phyloP scores from a whole-genome alignment of 1,140 invertebrate genomes.

The Panonychus citri region DNA sequence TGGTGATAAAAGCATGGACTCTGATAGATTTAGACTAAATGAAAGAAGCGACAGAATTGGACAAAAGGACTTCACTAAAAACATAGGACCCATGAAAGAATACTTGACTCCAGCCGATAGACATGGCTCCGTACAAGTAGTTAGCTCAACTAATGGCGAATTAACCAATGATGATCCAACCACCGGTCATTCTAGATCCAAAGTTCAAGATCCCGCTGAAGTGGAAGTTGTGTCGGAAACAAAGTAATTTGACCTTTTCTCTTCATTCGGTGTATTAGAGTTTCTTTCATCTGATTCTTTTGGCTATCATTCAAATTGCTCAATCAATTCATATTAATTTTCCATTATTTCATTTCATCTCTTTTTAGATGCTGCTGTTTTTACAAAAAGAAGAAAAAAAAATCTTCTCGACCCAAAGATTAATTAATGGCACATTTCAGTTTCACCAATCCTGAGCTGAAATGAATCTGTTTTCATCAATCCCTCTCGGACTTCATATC shows the following conservation, averaged over 20 bases:
- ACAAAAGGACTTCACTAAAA: background rate
- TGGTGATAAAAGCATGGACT: slow-evolving; percentile 5
- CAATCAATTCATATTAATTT: background rate
- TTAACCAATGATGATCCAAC: slow-evolving; percentile 79
- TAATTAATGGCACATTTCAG: background rate
- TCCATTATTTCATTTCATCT: background rate
- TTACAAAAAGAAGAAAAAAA: slow-evolving; percentile 14
- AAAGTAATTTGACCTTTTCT: slow-evolving; percentile 24
- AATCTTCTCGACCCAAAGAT: background rate
- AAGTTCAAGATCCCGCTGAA: slow-evolving; percentile 74
- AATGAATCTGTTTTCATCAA: no score
- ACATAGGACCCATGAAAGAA: background rate
- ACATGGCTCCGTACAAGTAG: slow-evolving; percentile 44
- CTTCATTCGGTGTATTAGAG: background rate
- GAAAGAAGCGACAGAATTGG: background rate
- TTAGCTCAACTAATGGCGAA: slow-evolving; percentile 89
- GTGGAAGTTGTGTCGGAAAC: slow-evolving; percentile 46
- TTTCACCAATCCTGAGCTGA: background rate
- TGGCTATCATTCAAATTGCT: background rate
- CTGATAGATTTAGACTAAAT: background rate
- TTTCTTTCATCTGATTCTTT: background rate
- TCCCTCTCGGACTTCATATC: no score
- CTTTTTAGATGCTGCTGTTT: slow-evolving; percentile 13
- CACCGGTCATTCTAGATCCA: slow-evolving; percentile 84
- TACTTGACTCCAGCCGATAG: slow-evolving; percentile 11